Percentiles rank a stretch among this genome's conserved stretches.
Conservation (phyloP, 2,888 invertebrate genomes). For the Acanthococcus lagerstroemiae region DNA sequence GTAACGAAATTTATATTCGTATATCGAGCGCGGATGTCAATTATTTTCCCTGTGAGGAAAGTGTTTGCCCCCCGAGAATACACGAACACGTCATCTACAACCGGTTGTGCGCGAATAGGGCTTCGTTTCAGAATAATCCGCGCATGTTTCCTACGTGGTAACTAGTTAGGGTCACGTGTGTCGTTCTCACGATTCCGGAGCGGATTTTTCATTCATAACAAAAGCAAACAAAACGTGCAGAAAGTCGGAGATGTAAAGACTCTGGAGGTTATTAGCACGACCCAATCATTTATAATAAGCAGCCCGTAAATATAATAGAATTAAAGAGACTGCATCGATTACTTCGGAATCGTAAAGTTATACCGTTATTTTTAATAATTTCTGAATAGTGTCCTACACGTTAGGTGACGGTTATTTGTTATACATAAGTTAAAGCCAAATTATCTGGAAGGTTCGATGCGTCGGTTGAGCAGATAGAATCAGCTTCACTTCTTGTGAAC, state of each 20-base stretch:
- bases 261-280: not conserved
- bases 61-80: too few species aligned
- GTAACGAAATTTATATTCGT: too few species aligned
- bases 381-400: too few species aligned
- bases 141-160: constrained; percentile 12
- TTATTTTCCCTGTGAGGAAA: too few species aligned
- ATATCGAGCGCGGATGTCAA: too few species aligned
- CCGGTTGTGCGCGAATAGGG: constrained; percentile 3
- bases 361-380: not conserved
- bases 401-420: too few species aligned
- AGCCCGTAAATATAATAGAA: not conserved
- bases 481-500: too few species aligned
- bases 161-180: constrained; percentile 11
- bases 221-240: constrained; percentile 13
- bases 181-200: constrained; percentile 20
- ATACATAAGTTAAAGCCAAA: too few species aligned
- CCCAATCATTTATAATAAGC: not conserved
- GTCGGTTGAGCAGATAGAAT: too few species aligned
- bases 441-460: too few species aligned
- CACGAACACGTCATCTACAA: too few species aligned
- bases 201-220: constrained; percentile 24
- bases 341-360: not conserved
- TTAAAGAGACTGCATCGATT: not conserved
- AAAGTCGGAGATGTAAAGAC: not conserved
- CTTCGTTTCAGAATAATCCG: constrained; percentile 5